Evolutionary conservation across 2,888 invertebrate genomes (phyloP), one percentile per base, ranked within the genome.

Genomic region (Morpho helenor): DNA sequence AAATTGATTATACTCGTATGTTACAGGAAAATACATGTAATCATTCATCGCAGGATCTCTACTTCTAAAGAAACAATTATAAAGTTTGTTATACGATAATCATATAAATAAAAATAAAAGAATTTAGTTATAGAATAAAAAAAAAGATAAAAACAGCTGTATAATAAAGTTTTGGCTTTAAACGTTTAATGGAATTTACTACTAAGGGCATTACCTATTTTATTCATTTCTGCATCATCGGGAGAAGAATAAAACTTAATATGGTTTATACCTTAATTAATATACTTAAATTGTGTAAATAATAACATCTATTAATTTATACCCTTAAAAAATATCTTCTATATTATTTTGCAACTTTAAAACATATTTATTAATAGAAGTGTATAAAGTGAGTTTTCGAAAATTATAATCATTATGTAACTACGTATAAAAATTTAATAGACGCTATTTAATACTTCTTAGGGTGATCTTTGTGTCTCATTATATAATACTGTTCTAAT

Each of bases 1-100:
- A 56, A 41, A 42, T 50, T 47, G 7, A 50, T 53, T 57, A 16
- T 16, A 16, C 16, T 16, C 16, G 9, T 8, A 45, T 56, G 64
- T 86, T 86, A 66, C 87, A 87, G 87, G 85, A 87, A 87, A 86
- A 79, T 87, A 87, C 68, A 80, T 86, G 84, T 87, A 85, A 85
- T 67, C 71, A 71, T 68, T 71, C 74, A 67, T 69, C 76, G 68
- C 78, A 76, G 75, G 73, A 74, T 67, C 73, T 75, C 75, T 70
- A 74, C 76, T 71, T 71, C 58, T 31, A 49, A 72, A 70, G 66
- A 65, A 72, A 71, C 54, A 57, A 57, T 55, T 44, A 44, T 51
- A 45, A 44, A 49, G 52, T 54, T 39, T 54, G n/a, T 55, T 42
- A 48, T 49, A 47, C 10, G 16, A 51, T 49, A 51, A 9, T 9